Percentiles rank a stretch among this genome's conserved stretches.
These are phyloP conservation scores for Rhynchopsitta pachyrhyncha DNA, from an alignment of 2,113 vertebrate genomes.

Conservation along the genomic window DNA sequence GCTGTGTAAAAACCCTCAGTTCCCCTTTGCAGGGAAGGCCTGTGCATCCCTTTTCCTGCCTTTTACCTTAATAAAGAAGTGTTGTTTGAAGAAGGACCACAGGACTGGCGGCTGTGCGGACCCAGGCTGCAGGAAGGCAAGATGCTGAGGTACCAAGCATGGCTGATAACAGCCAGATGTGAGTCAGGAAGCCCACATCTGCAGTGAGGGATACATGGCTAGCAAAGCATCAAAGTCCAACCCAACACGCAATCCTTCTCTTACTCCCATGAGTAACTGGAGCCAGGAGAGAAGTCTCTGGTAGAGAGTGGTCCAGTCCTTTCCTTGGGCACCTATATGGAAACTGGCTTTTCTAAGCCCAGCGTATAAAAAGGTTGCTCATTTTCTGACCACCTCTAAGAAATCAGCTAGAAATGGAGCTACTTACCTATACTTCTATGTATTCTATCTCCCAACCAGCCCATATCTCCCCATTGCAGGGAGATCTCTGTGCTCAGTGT, in stretches of 20 bases:
- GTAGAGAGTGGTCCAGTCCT: not conserved
- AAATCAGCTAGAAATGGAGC: not conserved
- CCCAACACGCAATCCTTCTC: rapidly evolving
- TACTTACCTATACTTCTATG: not conserved
- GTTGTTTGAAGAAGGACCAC: not conserved
- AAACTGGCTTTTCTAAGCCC: not conserved
- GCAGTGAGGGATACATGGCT: not conserved
- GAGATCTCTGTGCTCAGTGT: not conserved
- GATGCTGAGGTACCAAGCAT: not conserved
- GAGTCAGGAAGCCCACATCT: not conserved
- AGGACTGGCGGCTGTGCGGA: not conserved
- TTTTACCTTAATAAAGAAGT: not conserved
- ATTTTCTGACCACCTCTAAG: not conserved
- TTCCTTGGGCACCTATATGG: not conserved
- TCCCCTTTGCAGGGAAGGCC: not conserved
- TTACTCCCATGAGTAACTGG: not conserved
- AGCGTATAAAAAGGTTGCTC: rapidly evolving
- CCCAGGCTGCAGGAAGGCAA: not conserved
- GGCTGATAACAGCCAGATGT: not conserved
- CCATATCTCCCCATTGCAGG: not conserved
- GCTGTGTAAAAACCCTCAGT: not conserved
- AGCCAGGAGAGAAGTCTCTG: not conserved
- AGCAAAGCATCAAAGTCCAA: not conserved
- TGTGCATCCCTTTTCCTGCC: not conserved
- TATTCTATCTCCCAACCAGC: not conserved